phyloP scores from a whole-genome alignment of 2,113 vertebrate genomes.

The Myrmecobius fasciatus region DNA sequence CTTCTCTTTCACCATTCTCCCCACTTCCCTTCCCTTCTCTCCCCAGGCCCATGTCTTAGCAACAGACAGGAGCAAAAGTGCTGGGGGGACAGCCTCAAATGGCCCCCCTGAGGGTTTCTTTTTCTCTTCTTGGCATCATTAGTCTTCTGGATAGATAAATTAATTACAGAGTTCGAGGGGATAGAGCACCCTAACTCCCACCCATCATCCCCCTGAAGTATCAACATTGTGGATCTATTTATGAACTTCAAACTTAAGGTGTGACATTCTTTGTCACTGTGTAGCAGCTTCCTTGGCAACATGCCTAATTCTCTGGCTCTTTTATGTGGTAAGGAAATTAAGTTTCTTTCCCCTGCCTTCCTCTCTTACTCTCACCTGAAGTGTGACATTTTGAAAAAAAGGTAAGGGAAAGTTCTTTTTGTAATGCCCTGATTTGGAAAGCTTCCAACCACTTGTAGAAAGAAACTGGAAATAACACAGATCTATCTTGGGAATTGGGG shows the following conservation, averaged over 20 bases:
- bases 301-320: conserved; percentile 84
- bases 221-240: conserved; percentile 87
- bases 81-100: conserved; percentile 54
- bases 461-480: neutral
- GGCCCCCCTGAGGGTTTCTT: conserved; percentile 43
- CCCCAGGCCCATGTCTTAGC: neutral
- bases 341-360: conserved; percentile 73
- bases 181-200: conserved; percentile 78
- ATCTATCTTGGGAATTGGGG: neutral
- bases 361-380: conserved; percentile 70
- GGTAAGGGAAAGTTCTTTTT: conserved; percentile 67
- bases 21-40: too few species aligned
- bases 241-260: conserved; percentile 87
- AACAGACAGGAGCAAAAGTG: neutral
- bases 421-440: conserved; percentile 75
- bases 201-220: conserved; percentile 81
- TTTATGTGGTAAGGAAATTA: conserved; percentile 90
- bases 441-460: conserved; percentile 81
- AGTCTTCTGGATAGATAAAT: conserved; percentile 84
- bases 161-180: conserved; percentile 87
- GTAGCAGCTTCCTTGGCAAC: conserved; percentile 83
- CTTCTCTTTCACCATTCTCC: too few species aligned
- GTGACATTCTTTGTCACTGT: conserved; percentile 86
- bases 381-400: conserved; percentile 37
- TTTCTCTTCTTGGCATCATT: conserved; percentile 57